Evolutionary conservation across 2,113 vertebrate species (phyloP).

Genomic region (Hippolais icterina): DNA sequence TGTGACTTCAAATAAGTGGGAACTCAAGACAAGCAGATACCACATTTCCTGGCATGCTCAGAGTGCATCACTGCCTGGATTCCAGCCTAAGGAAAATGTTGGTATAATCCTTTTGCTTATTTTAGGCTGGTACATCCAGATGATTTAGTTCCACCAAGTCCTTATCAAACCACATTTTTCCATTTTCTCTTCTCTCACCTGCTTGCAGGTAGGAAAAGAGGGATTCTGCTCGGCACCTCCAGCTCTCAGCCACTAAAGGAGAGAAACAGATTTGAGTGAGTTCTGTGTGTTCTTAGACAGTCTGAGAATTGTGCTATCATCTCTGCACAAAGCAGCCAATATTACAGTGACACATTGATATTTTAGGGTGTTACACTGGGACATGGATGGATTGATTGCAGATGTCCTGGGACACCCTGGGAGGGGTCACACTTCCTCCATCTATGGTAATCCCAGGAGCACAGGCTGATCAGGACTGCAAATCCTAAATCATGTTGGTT

Average conservation of each 20-base stretch:
- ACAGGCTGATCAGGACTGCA: not conserved
- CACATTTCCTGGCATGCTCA: not conserved
- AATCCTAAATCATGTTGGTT: not conserved
- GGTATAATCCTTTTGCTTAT: not conserved
- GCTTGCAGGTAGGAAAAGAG: conserved; percentile 65
- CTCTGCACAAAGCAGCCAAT: not conserved
- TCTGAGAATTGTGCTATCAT: not conserved
- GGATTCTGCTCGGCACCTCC: not conserved
- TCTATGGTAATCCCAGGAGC: not conserved
- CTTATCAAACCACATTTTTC: not conserved
- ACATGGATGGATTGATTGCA: not conserved
- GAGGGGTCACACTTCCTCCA: not conserved
- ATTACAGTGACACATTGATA: not conserved
- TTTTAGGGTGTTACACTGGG: not conserved
- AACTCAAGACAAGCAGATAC: not conserved
- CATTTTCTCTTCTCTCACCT: conserved; percentile 36
- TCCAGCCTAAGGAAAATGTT: not conserved
- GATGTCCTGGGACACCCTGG: not conserved
- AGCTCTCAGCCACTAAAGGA: not conserved
- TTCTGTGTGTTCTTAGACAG: not conserved
- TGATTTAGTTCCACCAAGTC: not conserved
- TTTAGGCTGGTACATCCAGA: not conserved
- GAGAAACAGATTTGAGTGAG: not conserved
- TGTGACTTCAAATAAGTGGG: not conserved
- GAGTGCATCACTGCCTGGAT: not conserved